Evolutionary conservation across 2,797 vertebrate species (phyloP).

Genomic region (Oryzias sinensis): DNA sequence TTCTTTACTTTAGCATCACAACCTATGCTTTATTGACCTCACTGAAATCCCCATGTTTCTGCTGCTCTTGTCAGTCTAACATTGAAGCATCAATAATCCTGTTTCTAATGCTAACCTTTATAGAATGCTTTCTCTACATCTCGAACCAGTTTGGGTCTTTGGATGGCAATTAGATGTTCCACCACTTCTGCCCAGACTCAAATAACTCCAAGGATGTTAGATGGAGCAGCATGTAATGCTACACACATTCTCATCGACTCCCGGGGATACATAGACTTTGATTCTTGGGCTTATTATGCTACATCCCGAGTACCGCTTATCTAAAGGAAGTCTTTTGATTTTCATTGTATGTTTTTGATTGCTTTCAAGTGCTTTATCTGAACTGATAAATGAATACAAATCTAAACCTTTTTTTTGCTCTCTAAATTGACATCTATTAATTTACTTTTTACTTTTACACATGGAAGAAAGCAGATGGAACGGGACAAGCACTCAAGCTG

Average conservation of each 20-base stretch:
- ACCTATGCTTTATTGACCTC: no score
- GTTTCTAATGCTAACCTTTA: not conserved
- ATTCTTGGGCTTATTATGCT: conserved; percentile 14
- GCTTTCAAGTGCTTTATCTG: conserved; percentile 22
- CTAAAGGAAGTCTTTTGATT: conserved; percentile 23
- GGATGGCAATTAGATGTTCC: not conserved
- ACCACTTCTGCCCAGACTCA: not conserved
- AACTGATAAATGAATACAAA: no score
- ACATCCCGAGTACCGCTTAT: conserved; percentile 13
- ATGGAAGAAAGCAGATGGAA: no score
- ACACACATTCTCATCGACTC: not conserved
- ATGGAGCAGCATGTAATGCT: not conserved
- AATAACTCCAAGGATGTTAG: not conserved
- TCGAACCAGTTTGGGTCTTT: no score
- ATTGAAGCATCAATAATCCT: conserved; percentile 1
- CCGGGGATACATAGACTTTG: conserved; percentile 1
- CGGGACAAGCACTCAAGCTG: not conserved
- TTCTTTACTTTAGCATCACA: no score
- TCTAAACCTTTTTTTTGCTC: no score
- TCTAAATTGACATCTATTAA: no score
- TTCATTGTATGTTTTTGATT: conserved; percentile 20
- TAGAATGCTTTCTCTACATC: not conserved
- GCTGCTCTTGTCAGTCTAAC: not conserved
- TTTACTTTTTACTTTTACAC: no score
- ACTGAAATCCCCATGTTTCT: not conserved